Conservation (phyloP, 2,113 vertebrate genomes). For the Leptosomus discolor region DNA sequence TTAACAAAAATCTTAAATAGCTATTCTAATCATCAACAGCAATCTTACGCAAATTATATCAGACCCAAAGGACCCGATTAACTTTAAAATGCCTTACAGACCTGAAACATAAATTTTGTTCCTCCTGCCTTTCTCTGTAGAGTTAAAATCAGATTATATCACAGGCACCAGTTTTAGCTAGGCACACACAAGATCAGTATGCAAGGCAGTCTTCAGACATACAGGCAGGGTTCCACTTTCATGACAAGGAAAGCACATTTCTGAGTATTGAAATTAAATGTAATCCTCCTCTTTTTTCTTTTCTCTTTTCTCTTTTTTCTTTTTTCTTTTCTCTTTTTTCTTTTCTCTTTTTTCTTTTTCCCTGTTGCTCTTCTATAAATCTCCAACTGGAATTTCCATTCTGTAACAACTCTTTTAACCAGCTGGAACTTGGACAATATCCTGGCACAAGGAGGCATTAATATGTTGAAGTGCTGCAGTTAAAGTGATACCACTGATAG, state of each 20-base stretch:
- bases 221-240: conserved; percentile 21
- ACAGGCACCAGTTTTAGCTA: conserved; percentile 4
- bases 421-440: conserved; percentile 12
- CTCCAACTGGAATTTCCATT: conserved; percentile 10
- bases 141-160: conserved; percentile 15
- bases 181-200: conserved; percentile 12
- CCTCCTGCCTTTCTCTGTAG: conserved; percentile 1
- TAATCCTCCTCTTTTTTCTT: background rate
- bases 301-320: too few species aligned
- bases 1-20: conserved; percentile 78
- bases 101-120: conserved; percentile 60
- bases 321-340: background rate
- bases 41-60: conserved; percentile 74
- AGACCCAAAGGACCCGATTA: conserved; percentile 68
- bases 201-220: background rate
- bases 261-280: conserved; percentile 44
- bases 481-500: background rate
- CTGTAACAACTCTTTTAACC: background rate
- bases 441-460: conserved; percentile 12
- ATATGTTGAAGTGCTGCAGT: background rate
- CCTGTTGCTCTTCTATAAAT: background rate
- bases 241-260: conserved; percentile 57
- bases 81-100: conserved; percentile 71
- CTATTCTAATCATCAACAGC: conserved; percentile 74
- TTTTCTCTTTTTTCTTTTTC: background rate